Percentiles rank a stretch among this genome's conserved stretches.
phyloP scores from a whole-genome alignment of 2,888 invertebrate species.

The Gonocerus acuteangulatus region DNA sequence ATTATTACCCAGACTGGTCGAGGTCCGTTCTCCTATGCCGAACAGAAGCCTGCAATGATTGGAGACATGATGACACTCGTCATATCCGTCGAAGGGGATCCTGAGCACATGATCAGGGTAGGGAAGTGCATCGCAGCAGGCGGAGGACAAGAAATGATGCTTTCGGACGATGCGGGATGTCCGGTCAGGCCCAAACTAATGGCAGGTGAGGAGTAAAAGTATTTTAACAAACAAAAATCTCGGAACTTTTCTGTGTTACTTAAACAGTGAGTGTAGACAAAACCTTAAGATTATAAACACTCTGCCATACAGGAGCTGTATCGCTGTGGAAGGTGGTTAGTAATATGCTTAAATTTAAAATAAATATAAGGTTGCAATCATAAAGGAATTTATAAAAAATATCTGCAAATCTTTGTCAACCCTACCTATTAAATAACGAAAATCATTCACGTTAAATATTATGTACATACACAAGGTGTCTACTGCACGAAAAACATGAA shows the following conservation, averaged over 20 bases:
- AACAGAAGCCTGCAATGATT: conserved; percentile 69
- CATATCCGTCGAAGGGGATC: conserved; percentile 59
- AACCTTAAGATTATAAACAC: not conserved
- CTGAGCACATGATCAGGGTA: conserved; percentile 67
- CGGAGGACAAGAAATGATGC: conserved; percentile 55
- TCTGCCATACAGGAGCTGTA: too few species aligned
- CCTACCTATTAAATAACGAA: too few species aligned
- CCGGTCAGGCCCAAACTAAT: conserved; percentile 71
- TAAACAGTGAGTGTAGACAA: not conserved
- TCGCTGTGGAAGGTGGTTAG: too few species aligned
- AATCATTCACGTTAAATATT: too few species aligned
- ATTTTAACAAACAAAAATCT: too few species aligned
- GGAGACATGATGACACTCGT: conserved; percentile 75
- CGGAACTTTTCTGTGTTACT: not conserved
- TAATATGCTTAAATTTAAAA: too few species aligned
- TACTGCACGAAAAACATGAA: too few species aligned
- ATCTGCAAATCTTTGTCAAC: too few species aligned
- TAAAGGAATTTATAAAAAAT: too few species aligned
- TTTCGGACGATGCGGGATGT: conserved; percentile 70
- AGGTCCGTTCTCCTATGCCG: conserved; percentile 68
- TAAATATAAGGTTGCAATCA: too few species aligned
- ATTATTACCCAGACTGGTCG: conserved; percentile 58
- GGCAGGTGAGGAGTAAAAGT: conserved; percentile 43
- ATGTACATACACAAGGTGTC: too few species aligned
- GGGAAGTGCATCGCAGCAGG: conserved; percentile 70